Base-by-base conservation (phyloP, 2,888 invertebrate species). In the Cantharis rufa region DNA sequence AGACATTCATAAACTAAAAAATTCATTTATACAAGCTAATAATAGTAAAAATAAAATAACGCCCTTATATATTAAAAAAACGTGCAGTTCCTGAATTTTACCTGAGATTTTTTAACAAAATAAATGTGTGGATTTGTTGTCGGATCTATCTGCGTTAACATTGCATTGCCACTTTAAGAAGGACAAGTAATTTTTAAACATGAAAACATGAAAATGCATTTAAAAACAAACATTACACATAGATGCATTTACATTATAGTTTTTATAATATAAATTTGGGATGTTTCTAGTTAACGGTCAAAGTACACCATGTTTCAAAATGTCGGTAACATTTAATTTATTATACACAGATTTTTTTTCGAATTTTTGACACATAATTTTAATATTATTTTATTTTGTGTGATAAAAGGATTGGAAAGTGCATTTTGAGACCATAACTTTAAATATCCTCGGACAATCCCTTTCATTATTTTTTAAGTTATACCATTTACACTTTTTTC, bases 81-180 rank as follows among this genome's bases (percentile, higher is more conserved):
- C 71, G 70, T 63, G 74, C 71, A 77, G 77, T 77, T 77, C 77
- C 77, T 77, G 71, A 66, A 63, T 63, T 78, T 75, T 79, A 79
- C 79, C 79, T 78, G 78, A 80, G 77, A 75, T 78, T 76, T 75
- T 77, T 75, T 66, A 76, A 74, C 70, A 69, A 78, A 76, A 72
- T 72, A 71, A 75, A 72, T 27, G 72, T 72, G 76, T 72, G 71
- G 69, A 74, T 76, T 66, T 63, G 76, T 77, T 77, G 74, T 79
- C 75, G 78, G 72, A 18, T 66, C 75, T 71, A 77, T 70, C 77
- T 80, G 81, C 84, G 83, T 82, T 83, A 85, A 86, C 85, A 86
- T 86, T 86, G 84, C 86, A 86, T 86, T 86, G 86, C 84, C 85
- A 86, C 86, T 81, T 24, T 80, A 74, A 79, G 61, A 74, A 70